Evolutionary conservation across 2,113 vertebrate species (phyloP), one percentile per base, ranked within the genome.

Genomic region (Aplodontia rufa): DNA sequence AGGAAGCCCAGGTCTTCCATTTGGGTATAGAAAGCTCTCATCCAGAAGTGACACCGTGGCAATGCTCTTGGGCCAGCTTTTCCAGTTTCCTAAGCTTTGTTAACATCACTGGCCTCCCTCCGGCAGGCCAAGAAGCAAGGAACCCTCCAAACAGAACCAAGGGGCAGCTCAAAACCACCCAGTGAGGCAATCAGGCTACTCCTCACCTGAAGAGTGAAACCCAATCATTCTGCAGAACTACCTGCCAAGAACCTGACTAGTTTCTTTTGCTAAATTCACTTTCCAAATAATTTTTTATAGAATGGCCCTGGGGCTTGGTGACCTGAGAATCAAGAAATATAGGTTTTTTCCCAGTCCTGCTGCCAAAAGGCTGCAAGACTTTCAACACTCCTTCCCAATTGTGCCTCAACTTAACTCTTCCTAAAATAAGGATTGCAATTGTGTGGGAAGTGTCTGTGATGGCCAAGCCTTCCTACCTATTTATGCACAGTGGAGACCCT

Each of bases 51-150:
- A 69, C 64, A 68, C 53, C 32, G 32, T 32, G 24, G 64, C 71
- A 35, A 64, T 45, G 37, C 94, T 68, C 64, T 55, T 32, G 47
- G 92, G 74, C 85, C 17, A 60, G 91, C 72, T 91, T 85, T 87
- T 91, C 92, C 92, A 66, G 93, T 93, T 90, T 87, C 84, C 81
- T 84, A 13, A 55, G n/a, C 75, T 66, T 84, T 45, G 8, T 32
- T 75, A 32, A 45, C 17, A 53, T 19, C 45, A 45, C 32, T 19
- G 3, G 4, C 28, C 11, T 35, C 45, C 62, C 8, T n/a, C 32
- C 2, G 1, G 26, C 5, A 42, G 32, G 60, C 72, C 6, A 37
- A 19, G 53, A 68, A 76, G 81, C 40, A 17, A 20, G 55, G 66
- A 28, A 32, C 84, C 81, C 93, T 87, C 85, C 78, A 35, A 19